Evolutionary conservation across 1,140 invertebrate genomes (phyloP).

Genomic region (Parapsyche elsis): DNA sequence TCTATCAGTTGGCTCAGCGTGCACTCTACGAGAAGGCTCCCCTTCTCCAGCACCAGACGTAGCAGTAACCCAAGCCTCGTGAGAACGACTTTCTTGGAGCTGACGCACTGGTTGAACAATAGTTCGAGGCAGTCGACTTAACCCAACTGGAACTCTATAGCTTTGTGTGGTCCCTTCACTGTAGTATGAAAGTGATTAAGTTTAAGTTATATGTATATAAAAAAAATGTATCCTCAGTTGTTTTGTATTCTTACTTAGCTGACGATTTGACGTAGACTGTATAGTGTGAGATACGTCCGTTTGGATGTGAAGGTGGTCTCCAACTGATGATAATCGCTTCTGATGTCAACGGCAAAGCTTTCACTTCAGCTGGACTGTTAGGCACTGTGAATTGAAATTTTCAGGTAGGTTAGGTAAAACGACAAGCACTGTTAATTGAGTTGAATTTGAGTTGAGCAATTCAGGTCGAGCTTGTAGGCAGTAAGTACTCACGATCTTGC

Average conservation of each 20-base stretch:
- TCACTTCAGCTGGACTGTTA: slow-evolving; percentile 82
- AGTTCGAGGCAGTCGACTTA: background rate
- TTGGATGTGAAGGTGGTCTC: slow-evolving; percentile 81
- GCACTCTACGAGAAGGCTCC: slow-evolving; percentile 61
- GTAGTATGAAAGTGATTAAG: background rate
- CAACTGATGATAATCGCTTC: slow-evolving; percentile 86
- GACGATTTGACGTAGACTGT: slow-evolving; percentile 76
- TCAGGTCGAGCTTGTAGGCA: background rate
- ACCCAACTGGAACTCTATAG: slow-evolving; percentile 41
- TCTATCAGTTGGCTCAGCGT: slow-evolving; percentile 61
- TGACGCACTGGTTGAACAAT: slow-evolving; percentile 72
- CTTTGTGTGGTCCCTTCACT: slow-evolving; percentile 47
- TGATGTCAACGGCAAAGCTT: slow-evolving; percentile 81
- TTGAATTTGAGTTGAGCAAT: background rate
- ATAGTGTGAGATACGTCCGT: slow-evolving; percentile 84
- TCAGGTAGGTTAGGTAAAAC: slow-evolving; percentile 34
- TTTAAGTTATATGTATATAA: background rate
- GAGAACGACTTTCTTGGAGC: slow-evolving; percentile 74
- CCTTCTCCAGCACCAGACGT: slow-evolving; percentile 83
- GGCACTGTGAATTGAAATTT: slow-evolving; percentile 73
- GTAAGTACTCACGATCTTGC: slow-evolving; percentile 74
- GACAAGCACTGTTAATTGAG: no score
- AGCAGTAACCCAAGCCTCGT: slow-evolving; percentile 88
- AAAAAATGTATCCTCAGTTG: no score
- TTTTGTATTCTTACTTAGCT: slow-evolving; percentile 63